These are phyloP conservation scores for Brachyptera putata DNA, from an alignment of 2,888 invertebrate species.

Conservation along the genomic window DNA sequence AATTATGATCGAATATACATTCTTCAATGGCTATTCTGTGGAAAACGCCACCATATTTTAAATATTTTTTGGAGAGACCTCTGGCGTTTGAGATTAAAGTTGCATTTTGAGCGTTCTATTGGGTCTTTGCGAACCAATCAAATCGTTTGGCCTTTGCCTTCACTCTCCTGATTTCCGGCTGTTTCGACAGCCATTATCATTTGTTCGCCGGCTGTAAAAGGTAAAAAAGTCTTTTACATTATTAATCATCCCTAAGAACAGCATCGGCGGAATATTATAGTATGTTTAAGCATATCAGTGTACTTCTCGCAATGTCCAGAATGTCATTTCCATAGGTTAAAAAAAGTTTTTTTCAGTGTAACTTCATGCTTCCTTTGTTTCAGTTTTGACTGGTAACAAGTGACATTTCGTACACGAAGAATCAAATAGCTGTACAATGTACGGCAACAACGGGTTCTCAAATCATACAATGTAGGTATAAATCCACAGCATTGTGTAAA, in stretches of 20 bases:
- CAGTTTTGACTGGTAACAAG: constrained; percentile 36
- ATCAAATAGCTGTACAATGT: constrained; percentile 45
- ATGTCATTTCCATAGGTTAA: background rate
- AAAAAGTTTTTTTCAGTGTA: background rate
- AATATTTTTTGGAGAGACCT: no score
- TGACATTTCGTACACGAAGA: constrained; percentile 27
- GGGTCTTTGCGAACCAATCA: no score
- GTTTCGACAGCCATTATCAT: constrained; percentile 49
- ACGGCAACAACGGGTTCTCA: constrained; percentile 48
- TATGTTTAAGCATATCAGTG: background rate
- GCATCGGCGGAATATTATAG: background rate
- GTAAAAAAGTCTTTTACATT: constrained; percentile 13
- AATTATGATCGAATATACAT: no score
- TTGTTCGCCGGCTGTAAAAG: constrained; percentile 54
- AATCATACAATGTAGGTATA: constrained; percentile 44
- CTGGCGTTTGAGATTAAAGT: no score
- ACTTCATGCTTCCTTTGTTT: constrained; percentile 27
- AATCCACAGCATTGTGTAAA: background rate
- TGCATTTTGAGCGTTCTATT: no score
- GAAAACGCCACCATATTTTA: no score
- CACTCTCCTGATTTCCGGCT: constrained; percentile 5
- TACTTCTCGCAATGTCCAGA: no score
- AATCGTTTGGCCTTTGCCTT: background rate
- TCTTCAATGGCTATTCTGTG: no score
- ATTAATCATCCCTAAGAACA: background rate